These are phyloP conservation scores for Leptodactylus fuscus DNA, from an alignment of 2,113 vertebrate species.

Conservation along the genomic window DNA sequence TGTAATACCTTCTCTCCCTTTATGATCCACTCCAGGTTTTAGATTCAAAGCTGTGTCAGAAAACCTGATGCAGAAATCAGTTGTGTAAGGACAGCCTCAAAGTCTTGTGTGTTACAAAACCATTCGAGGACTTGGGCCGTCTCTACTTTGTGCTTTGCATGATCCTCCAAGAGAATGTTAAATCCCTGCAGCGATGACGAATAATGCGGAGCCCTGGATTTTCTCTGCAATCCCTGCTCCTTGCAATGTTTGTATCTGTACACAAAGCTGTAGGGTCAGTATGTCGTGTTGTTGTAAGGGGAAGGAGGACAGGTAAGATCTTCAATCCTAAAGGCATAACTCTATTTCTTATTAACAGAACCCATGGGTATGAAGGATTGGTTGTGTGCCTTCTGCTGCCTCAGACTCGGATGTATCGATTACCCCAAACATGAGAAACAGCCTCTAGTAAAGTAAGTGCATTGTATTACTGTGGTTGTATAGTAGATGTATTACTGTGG, in stretches of 20 bases:
- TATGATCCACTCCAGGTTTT: too few species aligned
- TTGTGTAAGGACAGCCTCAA: neutral
- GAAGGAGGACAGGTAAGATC: neutral
- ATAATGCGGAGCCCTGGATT: neutral
- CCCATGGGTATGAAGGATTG: constrained; percentile 69
- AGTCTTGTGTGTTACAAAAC: constrained; percentile 5
- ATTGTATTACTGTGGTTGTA: neutral
- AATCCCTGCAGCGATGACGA: neutral
- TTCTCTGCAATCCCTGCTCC: neutral
- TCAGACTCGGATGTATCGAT: constrained; percentile 55
- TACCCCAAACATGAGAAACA: constrained; percentile 67
- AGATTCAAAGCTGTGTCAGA: too few species aligned
- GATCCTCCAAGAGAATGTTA: constrained; percentile 5
- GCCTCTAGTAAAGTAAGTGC: constrained; percentile 68
- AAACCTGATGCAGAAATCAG: neutral
- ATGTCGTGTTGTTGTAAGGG: neutral
- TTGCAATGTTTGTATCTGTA: neutral
- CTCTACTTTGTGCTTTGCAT: neutral
- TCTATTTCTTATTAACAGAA: constrained; percentile 1
- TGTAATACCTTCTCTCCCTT: too few species aligned
- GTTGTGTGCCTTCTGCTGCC: constrained; percentile 66
- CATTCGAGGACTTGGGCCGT: neutral
- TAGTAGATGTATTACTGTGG: too few species aligned
- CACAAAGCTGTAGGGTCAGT: neutral
- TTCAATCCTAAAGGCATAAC: neutral